Base-by-base conservation (phyloP, 2,797 vertebrate genomes). In the Pangasius krempfi region DNA sequence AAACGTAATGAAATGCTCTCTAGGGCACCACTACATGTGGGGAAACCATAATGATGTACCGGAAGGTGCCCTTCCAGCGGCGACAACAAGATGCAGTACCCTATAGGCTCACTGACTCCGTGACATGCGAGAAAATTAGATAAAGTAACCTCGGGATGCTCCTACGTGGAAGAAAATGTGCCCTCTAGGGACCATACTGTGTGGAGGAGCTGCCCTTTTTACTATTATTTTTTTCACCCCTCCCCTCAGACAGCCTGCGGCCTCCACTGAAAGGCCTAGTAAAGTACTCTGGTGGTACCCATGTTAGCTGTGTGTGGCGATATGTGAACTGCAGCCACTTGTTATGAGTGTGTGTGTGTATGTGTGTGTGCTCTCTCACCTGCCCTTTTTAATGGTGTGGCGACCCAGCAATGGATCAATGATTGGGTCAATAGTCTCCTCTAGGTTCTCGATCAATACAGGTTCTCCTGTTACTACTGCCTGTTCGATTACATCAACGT, bases 301-400 rank as follows among this genome's bases (percentile, higher is more conserved):
- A 47, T 25, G 33, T 44, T 40, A 73, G 70, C 18, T 47, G 10
- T 50, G 33, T 66, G n/a, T n/a, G 27, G 64, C 30, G 62, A 66
- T n/a, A n/a, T 10, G 27, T 68, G 27, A 68, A 30, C 30, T 68
- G 13, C 58, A 60, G 20, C 52, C 52, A 54, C 52, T 54, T 16
- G 2, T n/a, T 64, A 27, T 66, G 12, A 30, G 27, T 1, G n/a
- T 30, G n/a, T 7, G 64, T 30, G 56, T 12, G 40, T 84, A 20
- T 8, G 12, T 84, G 58, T 54, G 60, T 64, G 52, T 82, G 52
- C 8, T 64, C 20, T 58, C 75, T 90, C 94, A 96, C 94, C 94
- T 96, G 93, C 96, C 96, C 94, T 96, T 97, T 94, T 97, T 95
- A 91, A 97, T 96, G 58, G 93, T 95, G 90, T 97, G 94, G 86